Percentiles rank a stretch among this genome's conserved stretches.
phyloP scores from a whole-genome alignment of 2,888 invertebrate genomes.

The Orchestes rusci region DNA sequence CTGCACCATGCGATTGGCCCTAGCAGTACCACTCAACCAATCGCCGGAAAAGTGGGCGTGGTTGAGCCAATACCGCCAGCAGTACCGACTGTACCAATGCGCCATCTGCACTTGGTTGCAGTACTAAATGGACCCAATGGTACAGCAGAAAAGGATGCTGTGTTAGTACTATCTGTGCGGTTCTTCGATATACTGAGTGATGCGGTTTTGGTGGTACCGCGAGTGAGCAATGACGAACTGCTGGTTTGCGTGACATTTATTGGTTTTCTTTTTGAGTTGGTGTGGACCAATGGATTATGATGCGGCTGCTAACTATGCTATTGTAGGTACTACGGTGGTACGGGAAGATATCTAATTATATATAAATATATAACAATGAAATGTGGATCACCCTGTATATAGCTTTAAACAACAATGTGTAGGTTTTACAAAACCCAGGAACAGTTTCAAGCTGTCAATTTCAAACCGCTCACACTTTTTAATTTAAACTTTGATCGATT shows the following conservation, averaged over 20 bases:
- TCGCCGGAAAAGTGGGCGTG: not conserved
- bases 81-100: slow-evolving; percentile 11
- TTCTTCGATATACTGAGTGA: slow-evolving; percentile 18
- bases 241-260: slow-evolving; percentile 4
- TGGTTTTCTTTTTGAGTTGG: slow-evolving; percentile 5
- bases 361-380: not conserved
- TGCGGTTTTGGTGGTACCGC: slow-evolving; percentile 8
- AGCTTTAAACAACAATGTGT: too few species aligned
- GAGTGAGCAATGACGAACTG: slow-evolving; percentile 13
- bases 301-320: slow-evolving; percentile 33
- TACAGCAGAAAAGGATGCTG: slow-evolving; percentile 12
- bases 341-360: not conserved
- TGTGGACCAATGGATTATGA: slow-evolving; percentile 32
- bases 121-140: slow-evolving; percentile 4
- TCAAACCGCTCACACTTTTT: too few species aligned
- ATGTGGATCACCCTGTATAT: not conserved
- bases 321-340: slow-evolving; percentile 31
- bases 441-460: too few species aligned
- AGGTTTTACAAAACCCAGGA: too few species aligned
- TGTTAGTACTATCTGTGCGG: slow-evolving; percentile 18
- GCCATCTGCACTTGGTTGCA: slow-evolving; percentile 21
- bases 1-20: slow-evolving; percentile 3
- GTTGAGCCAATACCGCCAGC: slow-evolving; percentile 8
- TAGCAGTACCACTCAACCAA: slow-evolving; percentile 2
- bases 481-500: too few species aligned